Percentiles rank a stretch among this genome's conserved stretches.
phyloP scores from a whole-genome alignment of 2,113 vertebrate species.

The Tinamus guttatus region DNA sequence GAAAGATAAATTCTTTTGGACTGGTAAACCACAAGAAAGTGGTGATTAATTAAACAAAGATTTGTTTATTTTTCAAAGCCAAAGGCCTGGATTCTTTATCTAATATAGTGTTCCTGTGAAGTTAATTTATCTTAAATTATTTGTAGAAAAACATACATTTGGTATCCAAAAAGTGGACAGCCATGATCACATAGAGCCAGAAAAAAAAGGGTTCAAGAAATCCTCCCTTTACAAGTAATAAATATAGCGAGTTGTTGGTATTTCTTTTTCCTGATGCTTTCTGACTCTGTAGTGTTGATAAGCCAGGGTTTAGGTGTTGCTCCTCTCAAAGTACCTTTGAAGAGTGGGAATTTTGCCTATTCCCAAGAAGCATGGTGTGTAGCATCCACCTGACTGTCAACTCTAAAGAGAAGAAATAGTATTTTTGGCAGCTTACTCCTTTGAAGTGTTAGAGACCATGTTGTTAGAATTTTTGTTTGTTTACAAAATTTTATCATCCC shows the following conservation, averaged over 20 bases:
- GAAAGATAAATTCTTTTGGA: background rate
- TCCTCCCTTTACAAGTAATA: background rate
- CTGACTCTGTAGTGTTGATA: background rate
- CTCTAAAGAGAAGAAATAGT: background rate
- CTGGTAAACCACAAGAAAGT: background rate
- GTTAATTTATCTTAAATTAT: background rate
- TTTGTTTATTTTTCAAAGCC: background rate
- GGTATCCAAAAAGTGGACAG: background rate
- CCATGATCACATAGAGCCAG: background rate
- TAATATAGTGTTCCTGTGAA: background rate
- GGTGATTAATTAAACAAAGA: background rate
- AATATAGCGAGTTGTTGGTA: background rate
- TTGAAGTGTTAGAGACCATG: background rate
- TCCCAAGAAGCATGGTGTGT: too few species aligned
- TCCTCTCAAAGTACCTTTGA: background rate
- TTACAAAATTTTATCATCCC: background rate
- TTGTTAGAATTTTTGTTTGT: background rate
- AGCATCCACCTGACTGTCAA: fast-evolving
- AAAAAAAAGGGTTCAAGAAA: background rate
- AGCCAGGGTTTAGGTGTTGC: background rate
- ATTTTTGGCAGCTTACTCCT: background rate
- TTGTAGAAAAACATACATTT: background rate
- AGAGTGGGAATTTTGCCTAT: background rate
- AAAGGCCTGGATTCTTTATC: background rate
- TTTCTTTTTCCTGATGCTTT: background rate